Conservation (phyloP, 2,888 invertebrate genomes). For the Drosophila kuntzei region DNA sequence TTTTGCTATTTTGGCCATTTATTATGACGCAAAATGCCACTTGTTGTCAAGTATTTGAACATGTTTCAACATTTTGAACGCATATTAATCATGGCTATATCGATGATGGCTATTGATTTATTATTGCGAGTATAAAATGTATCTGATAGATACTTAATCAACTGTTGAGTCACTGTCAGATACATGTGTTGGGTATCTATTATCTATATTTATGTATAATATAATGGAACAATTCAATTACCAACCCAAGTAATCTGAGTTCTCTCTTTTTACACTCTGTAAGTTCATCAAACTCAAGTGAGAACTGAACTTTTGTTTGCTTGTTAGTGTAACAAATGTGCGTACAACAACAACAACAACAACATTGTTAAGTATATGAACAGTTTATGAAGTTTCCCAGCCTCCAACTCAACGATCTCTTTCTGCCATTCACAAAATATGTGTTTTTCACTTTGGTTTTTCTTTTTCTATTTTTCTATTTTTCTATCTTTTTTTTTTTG, state of each 20-base stretch:
- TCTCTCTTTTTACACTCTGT: conserved; percentile 16
- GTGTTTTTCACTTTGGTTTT: background rate
- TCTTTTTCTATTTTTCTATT: background rate
- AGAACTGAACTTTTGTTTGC: conserved; percentile 52
- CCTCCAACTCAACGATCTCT: conserved; percentile 29
- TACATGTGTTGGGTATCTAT: conserved; percentile 19
- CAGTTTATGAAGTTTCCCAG: conserved; percentile 29
- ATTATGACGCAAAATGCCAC: conserved; percentile 75
- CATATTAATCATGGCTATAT: conserved; percentile 59
- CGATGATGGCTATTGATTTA: conserved; percentile 69
- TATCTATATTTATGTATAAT: conserved; percentile 22
- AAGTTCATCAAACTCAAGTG: conserved; percentile 77
- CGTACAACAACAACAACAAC: conserved; percentile 10
- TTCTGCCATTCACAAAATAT: conserved; percentile 54
- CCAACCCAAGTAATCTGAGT: conserved; percentile 32
- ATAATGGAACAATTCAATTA: conserved; percentile 78
- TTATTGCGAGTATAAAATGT: conserved; percentile 59
- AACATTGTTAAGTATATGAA: conserved; percentile 46
- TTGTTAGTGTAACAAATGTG: conserved; percentile 73
- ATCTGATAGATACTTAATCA: conserved; percentile 48
- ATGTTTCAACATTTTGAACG: conserved; percentile 36
- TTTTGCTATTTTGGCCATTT: conserved; percentile 37
- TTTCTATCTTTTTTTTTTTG: conserved; percentile 28
- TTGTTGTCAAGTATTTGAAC: conserved; percentile 65
- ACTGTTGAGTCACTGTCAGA: conserved; percentile 68